Conservation (phyloP, 2,113 vertebrate species). For the Argyrosomus japonicus region DNA sequence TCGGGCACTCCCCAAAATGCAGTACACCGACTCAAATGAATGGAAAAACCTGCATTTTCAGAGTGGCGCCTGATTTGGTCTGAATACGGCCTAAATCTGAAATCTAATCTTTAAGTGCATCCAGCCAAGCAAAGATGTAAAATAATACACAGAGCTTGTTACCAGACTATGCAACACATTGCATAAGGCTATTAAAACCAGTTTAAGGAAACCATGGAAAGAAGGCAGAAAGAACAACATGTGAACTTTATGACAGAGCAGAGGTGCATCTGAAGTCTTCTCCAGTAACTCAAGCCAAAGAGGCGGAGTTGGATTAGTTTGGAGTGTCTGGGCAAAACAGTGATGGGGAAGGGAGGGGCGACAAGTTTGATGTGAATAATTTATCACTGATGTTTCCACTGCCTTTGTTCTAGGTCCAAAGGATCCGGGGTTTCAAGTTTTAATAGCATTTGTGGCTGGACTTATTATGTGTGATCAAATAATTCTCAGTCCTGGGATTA, state of each 20-base stretch:
- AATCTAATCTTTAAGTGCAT: neutral
- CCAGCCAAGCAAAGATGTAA: neutral
- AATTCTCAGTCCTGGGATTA: conserved; percentile 79
- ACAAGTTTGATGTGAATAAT: conserved; percentile 84
- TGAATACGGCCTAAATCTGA: too few relatives aligned
- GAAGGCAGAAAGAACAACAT: neutral
- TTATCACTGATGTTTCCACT: conserved; percentile 79
- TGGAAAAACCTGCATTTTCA: too few relatives aligned
- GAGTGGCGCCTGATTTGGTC: too few relatives aligned
- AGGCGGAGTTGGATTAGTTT: conserved; percentile 66
- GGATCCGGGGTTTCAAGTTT: conserved; percentile 78
- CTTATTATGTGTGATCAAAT: conserved; percentile 85
- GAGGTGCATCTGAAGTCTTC: conserved; percentile 54
- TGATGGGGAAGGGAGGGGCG: conserved; percentile 65
- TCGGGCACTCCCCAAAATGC: too few relatives aligned
- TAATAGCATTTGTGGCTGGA: conserved; percentile 81
- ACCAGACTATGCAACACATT: neutral
- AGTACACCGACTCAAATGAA: too few relatives aligned
- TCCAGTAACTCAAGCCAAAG: conserved; percentile 39
- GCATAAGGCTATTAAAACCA: conserved; percentile 9
- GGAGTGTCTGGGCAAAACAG: conserved; percentile 71
- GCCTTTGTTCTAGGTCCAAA: conserved; percentile 84
- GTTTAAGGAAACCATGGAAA: neutral
- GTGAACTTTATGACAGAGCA: conserved; percentile 22
- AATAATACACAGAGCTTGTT: neutral